Percentiles rank a stretch among this genome's conserved stretches.
Evolutionary conservation across 2,888 invertebrate genomes (phyloP).

Genomic region (Agapetus fuscipes): DNA sequence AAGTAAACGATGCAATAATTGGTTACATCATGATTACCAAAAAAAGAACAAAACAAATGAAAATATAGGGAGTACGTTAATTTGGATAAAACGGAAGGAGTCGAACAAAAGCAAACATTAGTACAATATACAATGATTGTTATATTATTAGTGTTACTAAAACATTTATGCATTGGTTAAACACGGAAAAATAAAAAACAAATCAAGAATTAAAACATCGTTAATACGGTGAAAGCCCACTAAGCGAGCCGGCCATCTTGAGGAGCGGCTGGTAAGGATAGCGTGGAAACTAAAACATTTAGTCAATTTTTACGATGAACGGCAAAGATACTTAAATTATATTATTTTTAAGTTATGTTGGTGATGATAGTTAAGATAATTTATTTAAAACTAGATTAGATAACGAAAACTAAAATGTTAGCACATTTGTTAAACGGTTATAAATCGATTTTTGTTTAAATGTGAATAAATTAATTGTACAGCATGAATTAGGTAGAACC

Average conservation of each 20-base stretch:
- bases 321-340: background rate
- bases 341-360: background rate
- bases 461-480: background rate
- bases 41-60: constrained; percentile 11
- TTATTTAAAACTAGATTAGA: too few relatives aligned
- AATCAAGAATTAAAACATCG: too few relatives aligned
- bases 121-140: constrained; percentile 16
- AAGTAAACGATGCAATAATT: constrained; percentile 6
- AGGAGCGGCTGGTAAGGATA: background rate
- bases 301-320: too few relatives aligned
- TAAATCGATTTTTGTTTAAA: constrained; percentile 5
- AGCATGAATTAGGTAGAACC: background rate
- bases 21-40: constrained; percentile 12
- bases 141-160: constrained; percentile 7
- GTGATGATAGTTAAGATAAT: too few relatives aligned
- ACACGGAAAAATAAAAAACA: constrained; percentile 10
- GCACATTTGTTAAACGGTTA: constrained; percentile 7
- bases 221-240: constrained; percentile 9
- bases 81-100: constrained; percentile 18
- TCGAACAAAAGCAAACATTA: constrained; percentile 21
- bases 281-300: too few relatives aligned
- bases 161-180: constrained; percentile 17
- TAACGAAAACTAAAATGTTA: constrained; percentile 5
- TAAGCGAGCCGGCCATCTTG: constrained; percentile 3
- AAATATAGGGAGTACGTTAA: constrained; percentile 12